Base-by-base conservation (phyloP, 2,797 vertebrate genomes). In the Hydrocynus forskahlii region DNA sequence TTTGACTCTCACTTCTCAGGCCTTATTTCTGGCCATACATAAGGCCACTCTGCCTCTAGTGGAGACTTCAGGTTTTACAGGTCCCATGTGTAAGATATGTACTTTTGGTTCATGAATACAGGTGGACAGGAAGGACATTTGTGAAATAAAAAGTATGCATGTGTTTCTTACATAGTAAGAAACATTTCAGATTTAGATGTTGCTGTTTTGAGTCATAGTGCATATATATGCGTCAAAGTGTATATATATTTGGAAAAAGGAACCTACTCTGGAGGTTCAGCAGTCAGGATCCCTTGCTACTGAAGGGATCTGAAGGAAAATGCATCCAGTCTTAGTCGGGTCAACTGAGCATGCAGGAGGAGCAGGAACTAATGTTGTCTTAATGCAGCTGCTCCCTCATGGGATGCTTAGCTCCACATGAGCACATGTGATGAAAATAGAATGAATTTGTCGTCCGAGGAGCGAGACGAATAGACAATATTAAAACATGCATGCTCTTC, bases 31-130 rank as follows among this genome's bases (percentile, higher is more conserved):
- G 38, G 35, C 48, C 14, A 76, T 17, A 17, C 38, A 1, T 16
- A 57, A 76, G 55, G 12, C 67, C 1, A 67, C 43, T 80, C 83
- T 84, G 88, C 88, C 85, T 82, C 88, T 23, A 83, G 85, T 87
- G 88, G 85, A 57, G 29, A 76, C 40, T 17, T 19, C 12, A 1
- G n/a, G 43, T 69, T 35, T 69, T 71, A 29, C 81, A 68, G 29
- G 17, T 40, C 21, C 40, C 38, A 25, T 29, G 35, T 79, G 70
- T n/a, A 43, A 67, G 38, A 9, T 4, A 2, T n/a, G 38, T n/a
- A 12, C 0, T 38, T 66, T 19, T 67, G 64, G 38, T 21, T 67
- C 6, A n/a, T 67, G 17, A 67, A 21, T 45, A 45, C 10, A 64
- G 7, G 38, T 19, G 63, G 14, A 38, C 13, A 64, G 29, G 63